Base-by-base conservation (phyloP, 2,113 vertebrate genomes). In the Chascanopsetta lugubris region DNA sequence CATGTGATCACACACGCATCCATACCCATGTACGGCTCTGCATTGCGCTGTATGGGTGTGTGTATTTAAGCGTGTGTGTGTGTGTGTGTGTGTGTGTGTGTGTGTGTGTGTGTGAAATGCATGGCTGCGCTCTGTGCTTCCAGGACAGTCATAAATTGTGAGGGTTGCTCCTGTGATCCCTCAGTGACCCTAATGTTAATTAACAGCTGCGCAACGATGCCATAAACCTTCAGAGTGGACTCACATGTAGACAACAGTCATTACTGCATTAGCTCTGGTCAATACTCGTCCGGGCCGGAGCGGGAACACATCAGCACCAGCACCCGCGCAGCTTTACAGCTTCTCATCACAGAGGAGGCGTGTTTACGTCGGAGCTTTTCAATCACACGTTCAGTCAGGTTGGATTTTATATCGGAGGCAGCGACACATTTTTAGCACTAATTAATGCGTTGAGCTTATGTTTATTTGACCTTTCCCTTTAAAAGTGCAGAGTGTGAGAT, bases 211-310 rank as follows among this genome's bases (percentile, higher is more conserved):
- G 42, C 66, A 68, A 86, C 82, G 77, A 73, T 42, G 38, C 84
- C 85, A 91, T 92, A 90, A 92, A 91, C 82, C 87, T 87, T 85
- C 69, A 18, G 61, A 59, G 72, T 66, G 71, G 71, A 83, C 77
- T 80, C 68, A 65, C 53, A 57, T 60, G 69, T 75, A 72, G 81
- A 81, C 80, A 82, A 29, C 83, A 75, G 84, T 91, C 90, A 90
- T 90, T 89, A 92, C 84, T 83, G 76, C 77, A 90, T 90, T 88
- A 91, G 85, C 60, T 25, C 58, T 24, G 53, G 82, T 92, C 90
- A 90, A 90, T 92, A 91, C 63, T 38, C 59, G 71, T 29, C 56
- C 51, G 49, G 57, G 61, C 26, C 64, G 68, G 8, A 61, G n/a
- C n/a, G n/a, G 43, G 63, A 74, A 69, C 51, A 68, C 46, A 64